Base-by-base conservation (phyloP, 92 coral and sea anemone species). In the Parazoanthus swiftii region DNA sequence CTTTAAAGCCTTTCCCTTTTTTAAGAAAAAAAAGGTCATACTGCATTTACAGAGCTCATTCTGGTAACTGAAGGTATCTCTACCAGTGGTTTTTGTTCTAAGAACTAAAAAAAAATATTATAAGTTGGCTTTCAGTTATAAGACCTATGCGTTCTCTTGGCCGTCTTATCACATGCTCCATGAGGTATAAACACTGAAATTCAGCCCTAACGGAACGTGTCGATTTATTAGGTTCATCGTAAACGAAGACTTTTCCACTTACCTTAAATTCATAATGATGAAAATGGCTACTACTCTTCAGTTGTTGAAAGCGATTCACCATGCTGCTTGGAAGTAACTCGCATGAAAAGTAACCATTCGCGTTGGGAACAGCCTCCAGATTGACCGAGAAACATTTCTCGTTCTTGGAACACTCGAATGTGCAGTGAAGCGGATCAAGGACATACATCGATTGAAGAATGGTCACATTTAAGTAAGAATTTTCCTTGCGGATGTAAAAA, bases 241-340 rank as follows among this genome's bases (percentile, higher is more conserved):
- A 58, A 58, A 18, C 66, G 66, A 77, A 6, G 36, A 44, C 6
- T 7, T 35, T 56, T 81, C 54, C 68, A 25, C 85, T 23, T 18
- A 81, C 85, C 85, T 63, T 81, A 65, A 63, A 58, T 68, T 81
- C 85, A 67, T 63, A 81, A 43, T 81, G 74, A 21, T 81, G 37
- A 33, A 58, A 81, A 25, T 37, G 21, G 7, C 2, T 21, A 63
- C 56, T 81, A 13, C 51, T 67, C 46, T 39, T 81, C 46, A 81
- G 58, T 65, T 81, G 72, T 13, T 81, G 8, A 10, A 15, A 68
- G 44, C 38, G 15, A n/a, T 35, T n/a, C 26, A 36, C 3, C 46
- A 38, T 63, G 14, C 54, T 67, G 35, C 74, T 81, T 29, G 85
- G 18, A 2, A 81, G 54, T 59, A 81, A 63, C 50, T 59, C 85